Evolutionary conservation across 2,888 invertebrate species (phyloP), one percentile per base, ranked within the genome.

Genomic region (Parnassius mnemosyne): DNA sequence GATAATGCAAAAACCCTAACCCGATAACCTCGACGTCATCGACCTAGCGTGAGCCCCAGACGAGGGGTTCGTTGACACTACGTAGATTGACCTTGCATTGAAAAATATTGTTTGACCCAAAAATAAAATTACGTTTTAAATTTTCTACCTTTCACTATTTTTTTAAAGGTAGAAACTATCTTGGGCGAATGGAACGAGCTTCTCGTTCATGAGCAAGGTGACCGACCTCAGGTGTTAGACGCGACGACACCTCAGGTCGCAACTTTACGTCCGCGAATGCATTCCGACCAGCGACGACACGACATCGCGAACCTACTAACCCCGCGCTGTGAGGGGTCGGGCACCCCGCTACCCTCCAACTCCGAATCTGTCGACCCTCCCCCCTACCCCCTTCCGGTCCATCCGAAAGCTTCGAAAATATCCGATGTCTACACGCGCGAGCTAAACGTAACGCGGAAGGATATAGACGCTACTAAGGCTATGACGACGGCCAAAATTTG

Each of bases 291-390:
- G 83, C 86, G 81, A 81, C 89, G 88, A 85, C 85, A 87, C 89
- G 89, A 89, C 89, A 87, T 87, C 85, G 89, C 89, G 90, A 88
- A 89, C 89, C 89, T 88, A 89, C 89, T 90, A 89, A 89, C 90
- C 89, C 90, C 88, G 89, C 89, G 83, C 83, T 75, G 85, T 85
- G 85, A 86, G 87, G 88, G 88, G 88, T 84, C 82, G 84, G 84
- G 86, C 87, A 81, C 87, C 89, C 89, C 87, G 85, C 89, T 77
- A 85, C 87, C 89, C 89, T 85, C 85, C 82, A 83, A 83, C 89
- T 85, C 85, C 82, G 83, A 83, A 85, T 81, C 84, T 85, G 83
- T 42, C 53, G 61, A 53, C 53, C 84, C 85, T 82, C 81, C 54
- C 71, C 73, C 82, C 84, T 80, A 81, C 81, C 82, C 84, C 81